phyloP scores from a whole-genome alignment of 1,140 invertebrate genomes.

The Drosophila melanogaster region Release_6_plus_ISO1_MT NT_033779.5:1260501-1261000 shows the following conservation, averaged over 20 bases:
- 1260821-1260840: constrained; percentile 27
- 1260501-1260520: constrained; percentile 42
- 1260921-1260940: constrained; percentile 10
- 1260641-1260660: constrained; percentile 41
- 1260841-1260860: constrained; percentile 34
- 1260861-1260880: constrained; percentile 38
- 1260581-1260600: constrained; percentile 76
- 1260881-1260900: constrained; percentile 9
- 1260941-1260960: constrained; percentile 7
- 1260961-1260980: background rate
- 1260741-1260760: constrained; percentile 47
- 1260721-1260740: constrained; percentile 58
- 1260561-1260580: constrained; percentile 62
- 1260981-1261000: background rate
- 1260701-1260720: constrained; percentile 73
- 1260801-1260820: constrained; percentile 31
- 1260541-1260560: constrained; percentile 64
- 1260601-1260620: constrained; percentile 66
- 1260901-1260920: constrained; percentile 13
- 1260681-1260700: constrained; percentile 48
- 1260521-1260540: background rate
- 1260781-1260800: constrained; percentile 45
- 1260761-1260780: constrained; percentile 78
- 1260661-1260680: constrained; percentile 33
- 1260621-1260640: constrained; percentile 34